phyloP scores from a whole-genome alignment of 2,888 invertebrate genomes.

The Endotricha flammealis region DNA sequence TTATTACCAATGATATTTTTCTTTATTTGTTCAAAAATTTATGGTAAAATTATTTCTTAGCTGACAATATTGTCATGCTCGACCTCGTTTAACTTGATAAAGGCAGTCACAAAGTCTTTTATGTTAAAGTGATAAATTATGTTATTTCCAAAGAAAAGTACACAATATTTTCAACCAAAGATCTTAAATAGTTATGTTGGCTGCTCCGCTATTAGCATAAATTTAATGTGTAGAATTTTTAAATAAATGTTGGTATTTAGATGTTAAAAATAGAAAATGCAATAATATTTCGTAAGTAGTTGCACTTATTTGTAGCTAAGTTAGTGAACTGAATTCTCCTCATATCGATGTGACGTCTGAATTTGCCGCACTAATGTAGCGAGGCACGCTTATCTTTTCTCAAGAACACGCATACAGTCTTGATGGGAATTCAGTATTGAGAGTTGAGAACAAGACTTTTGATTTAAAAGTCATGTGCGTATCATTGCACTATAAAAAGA shows the following conservation, averaged over 20 bases:
- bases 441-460: conserved; percentile 5
- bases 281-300: conserved; percentile 74
- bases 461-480: no score
- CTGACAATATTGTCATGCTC: no score
- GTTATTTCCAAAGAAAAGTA: no score
- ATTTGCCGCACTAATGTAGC: conserved; percentile 14
- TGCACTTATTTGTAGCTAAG: conserved; percentile 57
- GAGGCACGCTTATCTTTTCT: conserved; percentile 12
- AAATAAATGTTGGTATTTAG: conserved; percentile 54
- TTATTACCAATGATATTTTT: no score
- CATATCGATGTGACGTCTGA: conserved; percentile 4
- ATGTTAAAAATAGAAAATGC: conserved; percentile 61
- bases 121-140: no score
- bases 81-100: no score
- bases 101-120: no score
- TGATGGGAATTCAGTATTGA: conserved; percentile 24
- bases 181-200: neutral
- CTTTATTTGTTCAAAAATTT: no score
- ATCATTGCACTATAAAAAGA: no score
- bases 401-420: conserved; percentile 6
- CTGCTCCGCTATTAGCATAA: conserved; percentile 3
- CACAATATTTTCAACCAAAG: neutral
- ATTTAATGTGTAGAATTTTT: conserved; percentile 35
- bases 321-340: conserved; percentile 32
- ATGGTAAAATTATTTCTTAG: no score